A percentile compares a stretch with the other conserved stretches of the same genome.
Conservation (phyloP, 1,140 invertebrate genomes). For the Melipona quadrifasciata region DNA sequence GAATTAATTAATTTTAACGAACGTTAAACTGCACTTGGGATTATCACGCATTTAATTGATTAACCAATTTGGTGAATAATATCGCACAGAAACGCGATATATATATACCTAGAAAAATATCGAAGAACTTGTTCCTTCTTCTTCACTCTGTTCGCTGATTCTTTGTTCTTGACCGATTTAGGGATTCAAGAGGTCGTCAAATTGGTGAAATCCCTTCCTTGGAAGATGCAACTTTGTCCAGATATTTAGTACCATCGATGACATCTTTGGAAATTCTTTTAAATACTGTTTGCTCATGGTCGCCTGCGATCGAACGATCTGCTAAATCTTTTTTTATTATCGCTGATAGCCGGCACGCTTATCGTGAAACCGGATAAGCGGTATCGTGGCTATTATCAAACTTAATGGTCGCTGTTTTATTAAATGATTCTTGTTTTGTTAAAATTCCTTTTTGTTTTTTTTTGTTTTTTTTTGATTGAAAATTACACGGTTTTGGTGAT, state of each 20-base stretch:
- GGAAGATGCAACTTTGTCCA: background rate
- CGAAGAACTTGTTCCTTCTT: too few species aligned
- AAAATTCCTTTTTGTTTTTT: too few species aligned
- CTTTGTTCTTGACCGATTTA: background rate
- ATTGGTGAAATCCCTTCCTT: background rate
- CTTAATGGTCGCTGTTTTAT: background rate
- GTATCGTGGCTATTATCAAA: background rate
- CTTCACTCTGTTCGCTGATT: background rate
- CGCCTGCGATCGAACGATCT: too few species aligned
- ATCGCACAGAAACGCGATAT: background rate
- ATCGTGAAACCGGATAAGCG: conserved; percentile 30
- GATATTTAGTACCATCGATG: background rate
- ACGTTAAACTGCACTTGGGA: background rate
- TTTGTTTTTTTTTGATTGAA: background rate
- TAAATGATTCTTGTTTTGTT: background rate
- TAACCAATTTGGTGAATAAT: background rate
- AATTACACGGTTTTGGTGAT: too few species aligned
- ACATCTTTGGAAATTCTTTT: background rate
- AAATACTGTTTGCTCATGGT: background rate
- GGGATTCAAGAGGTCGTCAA: background rate
- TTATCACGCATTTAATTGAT: background rate
- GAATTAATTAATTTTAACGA: conserved; percentile 36
- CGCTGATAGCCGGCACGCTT: conserved; percentile 16
- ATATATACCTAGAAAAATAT: background rate
- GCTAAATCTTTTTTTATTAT: conserved; percentile 13